Percentiles rank a stretch among this genome's conserved stretches.
phyloP scores from a whole-genome alignment of 1,140 invertebrate species.

The Hetaerina americana region DNA sequence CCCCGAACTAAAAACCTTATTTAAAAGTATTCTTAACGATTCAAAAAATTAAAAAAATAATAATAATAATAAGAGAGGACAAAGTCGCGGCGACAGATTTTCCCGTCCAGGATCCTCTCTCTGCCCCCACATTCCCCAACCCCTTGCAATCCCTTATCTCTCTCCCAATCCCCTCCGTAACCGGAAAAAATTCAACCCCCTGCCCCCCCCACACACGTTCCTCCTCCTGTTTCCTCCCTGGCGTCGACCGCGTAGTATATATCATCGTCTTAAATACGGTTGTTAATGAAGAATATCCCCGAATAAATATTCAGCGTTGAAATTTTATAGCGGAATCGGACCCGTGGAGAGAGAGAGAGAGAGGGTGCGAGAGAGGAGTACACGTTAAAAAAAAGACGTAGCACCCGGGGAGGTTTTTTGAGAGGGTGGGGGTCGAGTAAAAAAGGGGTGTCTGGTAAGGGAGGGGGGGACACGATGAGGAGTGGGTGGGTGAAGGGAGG shows the following conservation, averaged over 20 bases:
- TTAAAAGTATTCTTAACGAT: conserved; percentile 1
- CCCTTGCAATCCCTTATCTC: neutral
- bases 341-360: neutral
- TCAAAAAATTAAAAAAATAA: neutral
- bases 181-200: too few relatives aligned
- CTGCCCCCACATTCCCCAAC: too few relatives aligned
- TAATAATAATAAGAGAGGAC: too few relatives aligned
- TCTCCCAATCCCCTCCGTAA: too few relatives aligned
- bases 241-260: neutral
- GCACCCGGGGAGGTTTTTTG: too few relatives aligned
- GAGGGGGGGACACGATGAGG: neutral
- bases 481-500: too few relatives aligned
- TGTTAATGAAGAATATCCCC: neutral
- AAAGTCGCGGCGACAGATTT: too few relatives aligned
- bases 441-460: neutral
- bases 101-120: too few relatives aligned
- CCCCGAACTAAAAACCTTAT: neutral
- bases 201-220: neutral
- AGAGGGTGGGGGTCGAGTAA: too few relatives aligned
- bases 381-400: too few relatives aligned
- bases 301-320: neutral
- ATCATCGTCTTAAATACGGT: neutral
- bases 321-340: neutral
- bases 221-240: neutral
- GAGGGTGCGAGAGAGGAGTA: too few relatives aligned